phyloP scores from a whole-genome alignment of 1,140 invertebrate genomes.

The Drosophila pallidifrons region DNA sequence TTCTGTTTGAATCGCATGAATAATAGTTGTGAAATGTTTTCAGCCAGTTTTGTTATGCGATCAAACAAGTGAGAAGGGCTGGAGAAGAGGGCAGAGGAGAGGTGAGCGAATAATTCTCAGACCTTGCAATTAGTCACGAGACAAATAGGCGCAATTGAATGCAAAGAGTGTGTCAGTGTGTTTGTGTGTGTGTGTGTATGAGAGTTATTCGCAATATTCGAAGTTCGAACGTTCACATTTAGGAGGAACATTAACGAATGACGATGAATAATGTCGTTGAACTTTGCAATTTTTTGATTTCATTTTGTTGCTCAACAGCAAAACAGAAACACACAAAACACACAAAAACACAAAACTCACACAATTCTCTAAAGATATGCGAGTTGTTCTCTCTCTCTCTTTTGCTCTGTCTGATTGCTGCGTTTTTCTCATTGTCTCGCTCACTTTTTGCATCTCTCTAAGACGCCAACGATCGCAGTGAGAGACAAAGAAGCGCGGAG shows the following conservation, averaged over 20 bases:
- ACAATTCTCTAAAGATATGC: neutral
- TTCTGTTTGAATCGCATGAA: too few relatives aligned
- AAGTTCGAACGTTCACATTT: slow-evolving; percentile 30
- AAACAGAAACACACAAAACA: too few relatives aligned
- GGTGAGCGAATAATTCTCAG: too few relatives aligned
- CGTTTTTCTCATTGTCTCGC: neutral
- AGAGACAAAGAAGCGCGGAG: slow-evolving; percentile 7
- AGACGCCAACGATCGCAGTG: neutral
- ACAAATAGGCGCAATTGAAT: slow-evolving; percentile 43
- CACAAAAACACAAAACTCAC: too few relatives aligned
- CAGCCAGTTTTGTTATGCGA: too few relatives aligned
- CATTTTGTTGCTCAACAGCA: neutral
- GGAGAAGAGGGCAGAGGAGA: too few relatives aligned
- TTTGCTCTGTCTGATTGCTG: too few relatives aligned
- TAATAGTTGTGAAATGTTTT: too few relatives aligned
- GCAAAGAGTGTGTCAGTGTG: slow-evolving; percentile 4
- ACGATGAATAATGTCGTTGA: slow-evolving; percentile 34
- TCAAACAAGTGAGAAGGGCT: too few relatives aligned
- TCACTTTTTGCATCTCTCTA: slow-evolving; percentile 10
- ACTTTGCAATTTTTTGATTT: slow-evolving; percentile 25
- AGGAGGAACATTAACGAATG: slow-evolving; percentile 6
- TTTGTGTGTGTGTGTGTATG: neutral
- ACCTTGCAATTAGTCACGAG: slow-evolving; percentile 42
- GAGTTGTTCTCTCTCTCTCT: neutral
- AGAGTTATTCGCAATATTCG: slow-evolving; percentile 20